A percentile compares a stretch with the other conserved stretches of the same genome.
phyloP scores from a whole-genome alignment of 2,797 vertebrate species.

The Diceros bicornis region DNA sequence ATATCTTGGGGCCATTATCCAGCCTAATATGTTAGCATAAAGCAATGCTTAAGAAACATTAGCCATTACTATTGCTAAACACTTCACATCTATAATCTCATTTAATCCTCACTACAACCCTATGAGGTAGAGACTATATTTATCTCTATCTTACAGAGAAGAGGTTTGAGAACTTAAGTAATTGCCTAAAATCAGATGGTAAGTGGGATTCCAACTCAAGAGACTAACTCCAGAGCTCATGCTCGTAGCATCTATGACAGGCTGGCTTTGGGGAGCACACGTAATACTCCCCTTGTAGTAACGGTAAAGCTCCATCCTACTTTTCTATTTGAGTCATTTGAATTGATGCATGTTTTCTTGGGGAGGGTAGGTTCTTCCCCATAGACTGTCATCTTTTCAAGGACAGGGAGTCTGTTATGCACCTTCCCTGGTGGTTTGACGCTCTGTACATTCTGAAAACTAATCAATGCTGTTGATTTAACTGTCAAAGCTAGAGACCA shows the following conservation, averaged over 20 bases:
- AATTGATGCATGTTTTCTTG: neutral
- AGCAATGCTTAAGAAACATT: neutral
- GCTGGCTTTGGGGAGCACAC: neutral
- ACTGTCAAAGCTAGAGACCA: neutral
- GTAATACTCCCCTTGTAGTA: neutral
- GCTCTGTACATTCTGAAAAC: neutral
- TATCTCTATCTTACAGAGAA: neutral
- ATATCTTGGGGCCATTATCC: neutral
- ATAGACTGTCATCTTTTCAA: neutral
- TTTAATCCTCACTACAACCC: constrained; percentile 7
- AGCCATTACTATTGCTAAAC: constrained; percentile 10
- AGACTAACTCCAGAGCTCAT: neutral
- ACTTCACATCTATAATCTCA: neutral
- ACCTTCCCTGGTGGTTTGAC: neutral
- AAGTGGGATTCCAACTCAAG: neutral
- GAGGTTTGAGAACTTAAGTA: constrained; percentile 1
- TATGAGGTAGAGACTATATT: neutral
- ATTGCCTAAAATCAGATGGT: neutral
- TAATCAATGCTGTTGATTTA: constrained; percentile 40
- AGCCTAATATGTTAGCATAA: neutral
- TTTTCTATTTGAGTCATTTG: constrained; percentile 25
- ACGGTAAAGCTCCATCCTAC: neutral
- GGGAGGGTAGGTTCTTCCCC: neutral
- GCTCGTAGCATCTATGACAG: neutral
- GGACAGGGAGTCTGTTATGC: neutral